Base-by-base conservation (phyloP, 2,113 vertebrate species). In the Seriola dumerili region DNA sequence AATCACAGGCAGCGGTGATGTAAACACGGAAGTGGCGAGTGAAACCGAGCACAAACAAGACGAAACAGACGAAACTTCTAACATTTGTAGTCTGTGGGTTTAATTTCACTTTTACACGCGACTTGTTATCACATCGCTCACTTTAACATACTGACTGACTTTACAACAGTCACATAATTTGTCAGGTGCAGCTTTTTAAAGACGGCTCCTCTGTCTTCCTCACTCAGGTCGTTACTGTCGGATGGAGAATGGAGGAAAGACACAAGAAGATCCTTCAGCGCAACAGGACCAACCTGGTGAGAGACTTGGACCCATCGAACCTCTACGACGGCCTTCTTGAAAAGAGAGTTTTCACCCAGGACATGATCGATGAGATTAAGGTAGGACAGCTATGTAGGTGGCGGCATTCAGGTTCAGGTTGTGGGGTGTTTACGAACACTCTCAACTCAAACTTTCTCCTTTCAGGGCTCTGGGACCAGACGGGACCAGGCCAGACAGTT, bases 301-400 rank as follows among this genome's bases (percentile, higher is more conserved):
- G 0, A 21, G 87, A 88, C 2, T 82, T 99, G 91, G 86, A 95
- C 19, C 95, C 96, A 69, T 89, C 78, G 0, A 55, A 76, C 1
- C 91, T 99, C 4, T 99, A 94, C 83, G 96, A 95, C 8, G 90
- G 76, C 25, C 95, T 99, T 59, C 61, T 96, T 55, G 89, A 80
- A 55, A 95, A 92, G 0, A 95, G 94, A 5, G 80, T 99, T 57
- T 99, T 99, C 89, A 97, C 94, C 10, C 89, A 91, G 0, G 91
- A 96, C 86, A 99, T 98, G 97, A 91, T 99, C 38, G 97, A 99
- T 81, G 96, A 97, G 86, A 96, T 99, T 81, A 93, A 97, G 96
- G 98, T 98, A 83, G 9, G 62, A 17, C 10, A 1, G 17, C 21
- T 58, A 3, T 32, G 14, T 42, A 19, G 5, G 58, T 59, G 13